These are phyloP conservation scores for Drosophila testacea DNA, from an alignment of 2,888 invertebrate species.

Conservation along the genomic window DNA sequence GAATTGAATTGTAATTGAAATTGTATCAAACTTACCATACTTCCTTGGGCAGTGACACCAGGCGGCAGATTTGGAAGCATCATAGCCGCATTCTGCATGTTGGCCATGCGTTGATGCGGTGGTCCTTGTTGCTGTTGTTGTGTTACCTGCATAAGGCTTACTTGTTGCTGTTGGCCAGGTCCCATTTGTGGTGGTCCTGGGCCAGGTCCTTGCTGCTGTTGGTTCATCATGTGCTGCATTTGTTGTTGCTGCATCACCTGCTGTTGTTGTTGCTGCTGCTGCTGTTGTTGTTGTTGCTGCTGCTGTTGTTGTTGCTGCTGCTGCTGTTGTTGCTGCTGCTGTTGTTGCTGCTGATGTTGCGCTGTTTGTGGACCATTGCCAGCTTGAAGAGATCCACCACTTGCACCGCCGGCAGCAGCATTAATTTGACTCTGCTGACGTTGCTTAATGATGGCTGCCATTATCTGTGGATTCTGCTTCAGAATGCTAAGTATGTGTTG, in stretches of 20 bases:
- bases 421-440: slow-evolving; percentile 87
- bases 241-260: slow-evolving; percentile 87
- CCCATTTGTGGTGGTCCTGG: slow-evolving; percentile 84
- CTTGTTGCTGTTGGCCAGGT: slow-evolving; percentile 71
- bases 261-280: slow-evolving; percentile 80
- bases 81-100: slow-evolving; percentile 84
- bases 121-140: slow-evolving; percentile 81
- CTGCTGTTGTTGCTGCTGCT: slow-evolving; percentile 82
- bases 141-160: slow-evolving; percentile 65
- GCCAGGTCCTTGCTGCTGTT: slow-evolving; percentile 81
- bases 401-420: slow-evolving; percentile 70
- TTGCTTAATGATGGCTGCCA: slow-evolving; percentile 97
- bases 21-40: slow-evolving; percentile 80
- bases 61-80: slow-evolving; percentile 79
- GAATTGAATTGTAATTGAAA: not conserved
- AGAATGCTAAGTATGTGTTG: slow-evolving; percentile 95
- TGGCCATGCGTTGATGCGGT: slow-evolving; percentile 83
- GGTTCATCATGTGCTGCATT: slow-evolving; percentile 85
- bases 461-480: slow-evolving; percentile 96
- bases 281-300: slow-evolving; percentile 86
- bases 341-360: slow-evolving; percentile 75
- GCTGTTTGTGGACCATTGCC: slow-evolving; percentile 80
- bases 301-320: slow-evolving; percentile 84
- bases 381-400: slow-evolving; percentile 66
- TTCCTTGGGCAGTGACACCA: slow-evolving; percentile 80